Evolutionary conservation across 1,140 invertebrate genomes (phyloP).

Genomic region (Heliconius hewitsoni): DNA sequence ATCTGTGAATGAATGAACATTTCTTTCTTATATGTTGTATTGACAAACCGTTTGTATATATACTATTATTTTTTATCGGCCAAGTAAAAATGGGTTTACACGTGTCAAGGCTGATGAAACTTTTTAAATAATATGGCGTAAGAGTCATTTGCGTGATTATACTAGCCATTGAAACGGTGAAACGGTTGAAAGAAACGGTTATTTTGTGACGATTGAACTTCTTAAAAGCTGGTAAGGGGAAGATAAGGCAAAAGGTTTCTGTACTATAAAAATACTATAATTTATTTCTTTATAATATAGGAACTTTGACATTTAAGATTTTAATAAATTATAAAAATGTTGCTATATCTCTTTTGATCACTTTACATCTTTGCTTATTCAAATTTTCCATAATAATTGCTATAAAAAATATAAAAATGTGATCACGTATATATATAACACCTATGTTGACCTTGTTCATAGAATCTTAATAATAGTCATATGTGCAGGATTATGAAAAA

Average conservation of each 20-base stretch:
- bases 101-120: conserved; percentile 30
- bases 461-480: not conserved
- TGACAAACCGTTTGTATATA: conserved; percentile 21
- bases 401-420: not conserved
- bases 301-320: not conserved
- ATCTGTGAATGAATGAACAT: conserved; percentile 33
- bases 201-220: not conserved
- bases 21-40: conserved; percentile 7
- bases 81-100: conserved; percentile 21
- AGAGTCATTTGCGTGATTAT: conserved; percentile 8
- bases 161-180: not conserved
- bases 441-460: not conserved
- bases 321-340: not conserved
- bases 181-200: not conserved
- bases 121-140: conserved; percentile 18
- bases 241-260: not conserved
- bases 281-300: not conserved
- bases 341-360: too few species aligned
- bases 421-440: not conserved
- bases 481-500: not conserved
- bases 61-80: not conserved
- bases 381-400: not conserved
- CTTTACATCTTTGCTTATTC: not conserved
- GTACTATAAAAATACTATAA: not conserved
- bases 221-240: not conserved